Conservation (phyloP, 2,113 vertebrate genomes). For the Plotosus lineatus region DNA sequence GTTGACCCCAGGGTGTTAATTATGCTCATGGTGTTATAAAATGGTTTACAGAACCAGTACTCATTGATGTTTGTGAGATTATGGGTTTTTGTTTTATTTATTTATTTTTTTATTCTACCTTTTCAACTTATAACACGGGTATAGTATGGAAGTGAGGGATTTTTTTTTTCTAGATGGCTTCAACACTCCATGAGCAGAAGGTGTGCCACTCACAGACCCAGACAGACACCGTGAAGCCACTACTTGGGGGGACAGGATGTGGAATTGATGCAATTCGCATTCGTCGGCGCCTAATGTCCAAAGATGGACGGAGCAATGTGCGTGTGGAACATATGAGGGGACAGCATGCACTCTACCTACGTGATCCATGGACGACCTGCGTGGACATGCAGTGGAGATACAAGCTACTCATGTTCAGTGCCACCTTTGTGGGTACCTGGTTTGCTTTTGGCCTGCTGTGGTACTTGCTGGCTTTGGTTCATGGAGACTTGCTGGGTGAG, state of each 20-base stretch:
- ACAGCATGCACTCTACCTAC: conserved; percentile 89
- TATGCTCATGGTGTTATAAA: neutral
- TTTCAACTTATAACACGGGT: neutral
- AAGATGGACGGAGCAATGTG: conserved; percentile 94
- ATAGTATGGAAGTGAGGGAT: neutral
- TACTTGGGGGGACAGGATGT: conserved; percentile 68
- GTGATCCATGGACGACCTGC: conserved; percentile 98
- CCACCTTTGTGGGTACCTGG: conserved; percentile 95
- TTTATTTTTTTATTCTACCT: neutral
- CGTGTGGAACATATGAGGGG: conserved; percentile 87
- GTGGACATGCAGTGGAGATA: conserved; percentile 98
- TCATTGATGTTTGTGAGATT: neutral
- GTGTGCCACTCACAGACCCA: conserved; percentile 94
- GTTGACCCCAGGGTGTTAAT: neutral
- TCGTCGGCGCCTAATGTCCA: conserved; percentile 86
- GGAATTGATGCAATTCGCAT: conserved; percentile 62
- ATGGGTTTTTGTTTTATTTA: neutral
- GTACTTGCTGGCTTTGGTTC: conserved; percentile 89
- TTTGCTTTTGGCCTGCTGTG: conserved; percentile 91
- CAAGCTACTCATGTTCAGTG: conserved; percentile 91
- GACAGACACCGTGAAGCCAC: conserved; percentile 85
- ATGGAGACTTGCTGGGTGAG: conserved; percentile 88
- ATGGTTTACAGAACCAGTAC: neutral
- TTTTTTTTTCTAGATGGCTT: conserved; percentile 67
- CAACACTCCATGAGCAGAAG: conserved; percentile 77